Base-by-base conservation (phyloP, 2,888 invertebrate species). In the Troides helena region DNA sequence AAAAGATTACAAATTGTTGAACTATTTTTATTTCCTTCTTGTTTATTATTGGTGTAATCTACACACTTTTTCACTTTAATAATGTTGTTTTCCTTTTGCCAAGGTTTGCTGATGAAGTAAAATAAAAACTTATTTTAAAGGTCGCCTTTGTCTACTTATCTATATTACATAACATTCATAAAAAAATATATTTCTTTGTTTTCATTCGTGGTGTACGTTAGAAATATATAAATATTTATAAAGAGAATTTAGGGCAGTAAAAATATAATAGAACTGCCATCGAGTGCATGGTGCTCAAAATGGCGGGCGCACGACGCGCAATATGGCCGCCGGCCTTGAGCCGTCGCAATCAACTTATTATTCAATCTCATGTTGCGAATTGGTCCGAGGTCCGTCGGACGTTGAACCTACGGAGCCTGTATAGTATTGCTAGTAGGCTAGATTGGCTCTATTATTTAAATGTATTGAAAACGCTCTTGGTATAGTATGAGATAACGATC, bases 291-390 rank as follows among this genome's bases (percentile, higher is more conserved):
- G 74, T 78, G 78, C 77, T 77, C 88, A 87, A 89, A 86, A 90
- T 91, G 89, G 88, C 90, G 77, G 86, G 85, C 80, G 77, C 75
- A 78, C 80, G 80, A 82, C 83, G 78, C 82, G 81, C 83, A 81
- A 85, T 81, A 89, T 90, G 89, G 88, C 88, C 75, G 83, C 83
- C 85, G 91, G 91, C 92, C 91, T 91, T 91, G 91, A 85, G 81
- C 77, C 79, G 83, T 87, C 84, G 89, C 90, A 89, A 90, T 90
- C 91, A 90, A 88, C 88, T 89, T 91, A 90, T 91, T 92, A 92
- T 92, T 92, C 92, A 92, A 92, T 92, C 92, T 90, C 90, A 88
- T 90, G 88, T 92, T 89, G 90, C 90, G 87, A 92, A 92, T 92
- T 92, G 89, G 92, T 90, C 85, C 92, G 92, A 92, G 92, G 92